Evolutionary conservation across 1,140 invertebrate genomes (phyloP).

Genomic region (Drosophila repleta): DNA sequence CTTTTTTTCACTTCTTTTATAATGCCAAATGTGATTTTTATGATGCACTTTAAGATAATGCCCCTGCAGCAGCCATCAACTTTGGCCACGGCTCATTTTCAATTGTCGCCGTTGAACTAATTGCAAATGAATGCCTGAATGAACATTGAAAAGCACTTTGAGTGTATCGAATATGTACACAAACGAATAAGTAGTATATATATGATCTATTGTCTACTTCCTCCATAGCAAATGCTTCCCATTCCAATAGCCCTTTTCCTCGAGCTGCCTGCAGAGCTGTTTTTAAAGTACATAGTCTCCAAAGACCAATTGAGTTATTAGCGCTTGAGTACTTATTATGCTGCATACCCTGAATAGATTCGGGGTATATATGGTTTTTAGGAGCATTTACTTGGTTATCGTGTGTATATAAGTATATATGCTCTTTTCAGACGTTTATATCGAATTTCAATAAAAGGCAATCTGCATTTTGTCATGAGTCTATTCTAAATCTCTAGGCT

Average conservation of each 20-base stretch:
- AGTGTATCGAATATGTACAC: background rate
- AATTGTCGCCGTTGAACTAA: slow-evolving; percentile 66
- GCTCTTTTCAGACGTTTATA: too few species aligned
- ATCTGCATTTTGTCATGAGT: too few species aligned
- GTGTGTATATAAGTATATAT: background rate
- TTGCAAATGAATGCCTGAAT: slow-evolving; percentile 31
- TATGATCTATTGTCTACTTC: background rate
- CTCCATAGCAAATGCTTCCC: background rate
- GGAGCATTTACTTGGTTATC: background rate
- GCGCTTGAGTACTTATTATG: background rate
- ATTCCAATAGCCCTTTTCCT: too few species aligned
- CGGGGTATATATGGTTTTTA: background rate
- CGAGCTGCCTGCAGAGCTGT: too few species aligned
- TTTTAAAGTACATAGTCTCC: background rate
- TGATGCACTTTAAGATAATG: slow-evolving; percentile 75
- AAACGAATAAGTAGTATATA: background rate
- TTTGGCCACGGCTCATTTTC: slow-evolving; percentile 65
- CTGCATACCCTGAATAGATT: background rate
- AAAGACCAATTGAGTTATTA: background rate
- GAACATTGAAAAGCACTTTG: slow-evolving; percentile 54
- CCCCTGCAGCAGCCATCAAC: slow-evolving; percentile 43
- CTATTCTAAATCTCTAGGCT: too few species aligned
- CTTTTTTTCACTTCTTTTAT: slow-evolving; percentile 48
- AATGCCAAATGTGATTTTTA: slow-evolving; percentile 81
- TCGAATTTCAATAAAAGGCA: too few species aligned